Conservation (phyloP, 2,113 vertebrate genomes). For the Xenus cinereus region DNA sequence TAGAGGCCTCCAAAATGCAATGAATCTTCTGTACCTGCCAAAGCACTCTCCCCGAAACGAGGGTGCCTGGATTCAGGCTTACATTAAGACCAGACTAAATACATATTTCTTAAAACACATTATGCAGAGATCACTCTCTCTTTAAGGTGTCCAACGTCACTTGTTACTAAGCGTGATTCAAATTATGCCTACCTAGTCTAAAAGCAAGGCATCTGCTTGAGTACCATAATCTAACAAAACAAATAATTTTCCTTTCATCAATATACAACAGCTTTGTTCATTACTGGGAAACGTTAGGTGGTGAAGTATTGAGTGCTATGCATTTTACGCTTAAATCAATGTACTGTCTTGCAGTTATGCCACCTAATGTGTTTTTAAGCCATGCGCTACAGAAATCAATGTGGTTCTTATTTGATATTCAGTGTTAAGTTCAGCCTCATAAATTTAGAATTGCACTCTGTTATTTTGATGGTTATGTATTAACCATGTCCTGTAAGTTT, state of each 20-base stretch:
- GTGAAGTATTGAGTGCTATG: constrained; percentile 79
- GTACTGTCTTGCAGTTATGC: constrained; percentile 86
- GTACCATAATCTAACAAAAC: constrained; percentile 74
- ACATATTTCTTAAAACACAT: background rate
- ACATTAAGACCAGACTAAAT: background rate
- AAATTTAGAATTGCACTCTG: constrained; percentile 89
- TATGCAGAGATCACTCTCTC: constrained; percentile 16
- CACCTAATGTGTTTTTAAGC: constrained; percentile 95
- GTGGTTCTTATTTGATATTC: constrained; percentile 86
- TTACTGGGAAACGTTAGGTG: constrained; percentile 78
- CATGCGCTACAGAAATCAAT: constrained; percentile 89
- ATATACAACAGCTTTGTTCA: constrained; percentile 82
- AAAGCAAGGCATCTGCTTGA: constrained; percentile 67
- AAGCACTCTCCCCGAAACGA: background rate
- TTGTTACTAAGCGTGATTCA: constrained; percentile 41
- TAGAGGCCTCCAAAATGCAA: constrained; percentile 23
- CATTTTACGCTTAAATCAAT: constrained; percentile 90
- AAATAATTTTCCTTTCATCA: constrained; percentile 83
- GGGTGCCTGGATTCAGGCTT: background rate
- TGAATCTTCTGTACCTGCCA: constrained; percentile 49
- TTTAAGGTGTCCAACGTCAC: constrained; percentile 50
- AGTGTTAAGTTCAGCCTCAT: constrained; percentile 83
- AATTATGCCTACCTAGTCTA: constrained; percentile 50
- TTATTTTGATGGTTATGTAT: constrained; percentile 89
- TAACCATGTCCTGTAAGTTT: constrained; percentile 83